Evolutionary conservation across 2,113 vertebrate species (phyloP), one percentile per base, ranked within the genome.

Genomic region (Cottus gobio): DNA sequence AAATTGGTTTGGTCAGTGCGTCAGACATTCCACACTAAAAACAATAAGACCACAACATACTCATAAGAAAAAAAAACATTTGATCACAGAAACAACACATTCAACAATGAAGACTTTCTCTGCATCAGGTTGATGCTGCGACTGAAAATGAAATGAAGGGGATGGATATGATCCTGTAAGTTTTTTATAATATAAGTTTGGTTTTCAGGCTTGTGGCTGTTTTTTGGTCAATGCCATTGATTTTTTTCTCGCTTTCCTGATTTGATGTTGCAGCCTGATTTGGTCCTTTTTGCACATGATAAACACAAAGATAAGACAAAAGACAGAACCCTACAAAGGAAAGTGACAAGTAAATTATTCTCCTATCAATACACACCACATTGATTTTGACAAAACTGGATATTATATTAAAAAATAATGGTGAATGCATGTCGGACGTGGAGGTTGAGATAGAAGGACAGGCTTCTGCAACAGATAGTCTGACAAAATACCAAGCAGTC

Each of bases 361-460:
- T 48, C 62, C 61, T 46, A 15, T 83, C 77, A 81, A 83, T 80
- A 86, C 75, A 65, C 2, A 71, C 26, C 75, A n/a, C 63, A 71
- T 42, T 2, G 5, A 34, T 82, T 37, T 46, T n/a, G 60, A 73
- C 24, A 37, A 67, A 68, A 69, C 36, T 58, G 16, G 15, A 77
- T 80, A 44, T 74, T 65, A 63, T 68, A 48, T 71, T 77, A 57
- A 63, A 61, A 74, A 42, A 34, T 46, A n/a, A 26, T 48, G 42
- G 15, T 20, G 57, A 30, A 20, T 52, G 22, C 24, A 20, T 62
- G 66, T 73, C 37, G 76, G 22, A 73, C 48, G 64, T 34, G 57
- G 37, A 63, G 24, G 22, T 39, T 63, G 57, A 65, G 58, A 61
- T 3, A 28, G 22, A 76, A 60, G 42, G 18, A 77, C 42, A 28